These are phyloP conservation scores for Caerostris darwini DNA, from an alignment of 1,140 invertebrate species.

Conservation along the genomic window DNA sequence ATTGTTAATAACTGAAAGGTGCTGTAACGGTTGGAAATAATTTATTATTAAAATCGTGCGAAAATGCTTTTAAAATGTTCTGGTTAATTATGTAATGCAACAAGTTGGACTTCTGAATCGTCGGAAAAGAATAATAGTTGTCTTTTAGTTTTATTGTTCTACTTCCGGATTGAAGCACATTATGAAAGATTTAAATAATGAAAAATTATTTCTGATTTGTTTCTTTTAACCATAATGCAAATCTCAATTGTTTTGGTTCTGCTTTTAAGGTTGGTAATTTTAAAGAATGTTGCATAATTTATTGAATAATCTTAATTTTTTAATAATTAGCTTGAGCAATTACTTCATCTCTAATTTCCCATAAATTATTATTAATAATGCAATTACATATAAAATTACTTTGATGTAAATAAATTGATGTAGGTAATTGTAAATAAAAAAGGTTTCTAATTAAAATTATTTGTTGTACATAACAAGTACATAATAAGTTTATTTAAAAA, in stretches of 20 bases:
- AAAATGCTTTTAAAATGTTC: neutral
- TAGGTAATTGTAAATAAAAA: too few species aligned
- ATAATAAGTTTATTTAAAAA: too few species aligned
- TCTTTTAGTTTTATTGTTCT: neutral
- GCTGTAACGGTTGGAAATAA: conserved; percentile 4
- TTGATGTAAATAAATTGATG: too few species aligned
- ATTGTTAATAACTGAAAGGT: conserved; percentile 31
- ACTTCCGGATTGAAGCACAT: conserved; percentile 7
- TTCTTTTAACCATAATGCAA: too few species aligned
- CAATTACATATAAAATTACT: too few species aligned
- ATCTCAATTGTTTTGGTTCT: neutral
- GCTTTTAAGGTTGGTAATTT: neutral
- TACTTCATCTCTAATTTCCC: too few species aligned
- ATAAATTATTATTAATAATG: too few species aligned
- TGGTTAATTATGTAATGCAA: neutral
- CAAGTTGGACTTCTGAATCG: neutral
- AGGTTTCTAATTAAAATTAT: too few species aligned
- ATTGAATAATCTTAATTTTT: neutral
- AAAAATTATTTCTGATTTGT: too few species aligned
- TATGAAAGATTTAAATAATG: neutral
- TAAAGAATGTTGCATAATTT: neutral
- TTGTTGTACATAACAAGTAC: too few species aligned
- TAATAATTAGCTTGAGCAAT: neutral
- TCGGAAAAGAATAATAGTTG: neutral
- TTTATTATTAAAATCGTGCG: conserved; percentile 10